Percentiles rank a stretch among this genome's conserved stretches.
phyloP scores from a whole-genome alignment of 2,113 vertebrate species.

The Sphyrna mokarran region DNA sequence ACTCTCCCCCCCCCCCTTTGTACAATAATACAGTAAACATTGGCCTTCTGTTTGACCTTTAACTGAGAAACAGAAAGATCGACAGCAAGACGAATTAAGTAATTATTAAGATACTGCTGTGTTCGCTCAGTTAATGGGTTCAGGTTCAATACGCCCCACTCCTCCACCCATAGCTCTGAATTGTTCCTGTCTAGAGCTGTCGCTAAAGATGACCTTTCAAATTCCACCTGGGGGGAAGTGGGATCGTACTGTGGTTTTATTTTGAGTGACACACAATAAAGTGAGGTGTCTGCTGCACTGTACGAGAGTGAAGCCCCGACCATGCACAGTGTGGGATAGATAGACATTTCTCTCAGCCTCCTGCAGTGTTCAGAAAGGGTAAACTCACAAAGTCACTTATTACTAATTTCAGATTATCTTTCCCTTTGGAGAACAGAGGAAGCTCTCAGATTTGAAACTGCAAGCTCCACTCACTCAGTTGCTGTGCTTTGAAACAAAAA shows the following conservation, averaged over 20 bases:
- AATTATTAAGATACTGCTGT: conserved; percentile 20
- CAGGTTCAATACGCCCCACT: no score
- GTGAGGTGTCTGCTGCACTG: neutral
- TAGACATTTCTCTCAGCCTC: neutral
- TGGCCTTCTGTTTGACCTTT: conserved; percentile 29
- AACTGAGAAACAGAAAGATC: neutral
- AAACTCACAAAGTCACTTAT: neutral
- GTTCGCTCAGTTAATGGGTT: neutral
- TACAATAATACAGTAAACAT: neutral
- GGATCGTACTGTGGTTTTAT: neutral
- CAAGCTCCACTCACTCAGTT: conserved; percentile 18
- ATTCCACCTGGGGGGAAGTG: neutral
- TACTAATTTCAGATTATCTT: neutral
- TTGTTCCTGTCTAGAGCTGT: neutral
- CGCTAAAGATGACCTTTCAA: neutral
- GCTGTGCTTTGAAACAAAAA: neutral
- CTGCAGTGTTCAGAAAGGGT: neutral
- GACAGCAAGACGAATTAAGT: neutral
- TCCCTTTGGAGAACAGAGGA: conserved; percentile 3
- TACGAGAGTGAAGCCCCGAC: neutral
- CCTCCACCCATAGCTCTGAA: neutral
- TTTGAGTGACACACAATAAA: neutral
- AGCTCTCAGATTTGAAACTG: neutral
- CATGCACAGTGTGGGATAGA: neutral
- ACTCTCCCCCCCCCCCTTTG: neutral